Base-by-base conservation (phyloP, 2,113 vertebrate species). In the Sinosuthora webbiana region DNA sequence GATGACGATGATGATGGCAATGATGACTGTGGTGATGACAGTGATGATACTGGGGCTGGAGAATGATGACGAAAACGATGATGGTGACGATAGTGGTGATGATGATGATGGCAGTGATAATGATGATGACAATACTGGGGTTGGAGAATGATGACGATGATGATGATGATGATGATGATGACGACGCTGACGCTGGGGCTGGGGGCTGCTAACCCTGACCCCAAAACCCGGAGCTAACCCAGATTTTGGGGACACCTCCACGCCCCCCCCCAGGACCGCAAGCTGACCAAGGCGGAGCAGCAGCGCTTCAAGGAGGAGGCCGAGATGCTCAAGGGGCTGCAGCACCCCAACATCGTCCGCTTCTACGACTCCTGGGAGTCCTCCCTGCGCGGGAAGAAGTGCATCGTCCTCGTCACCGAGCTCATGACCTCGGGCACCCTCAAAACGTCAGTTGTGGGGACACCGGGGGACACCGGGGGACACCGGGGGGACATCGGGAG, bases 231-330 rank as follows among this genome's bases (percentile, higher is more conserved):
- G 44, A 44, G 8, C 44, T 44, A 19, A 44, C 44, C 42, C 42
- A 42, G 42, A 42, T 18, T 53, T 30, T 5, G 9, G 21, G n/a
- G 25, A 12, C 11, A 10, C 35, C n/a, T n/a, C n/a, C n/a, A n/a
- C n/a, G n/a, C n/a, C n/a, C n/a, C n/a, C 24, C 21, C 35, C 57
- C 67, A 88, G 85, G 85, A 88, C 85, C 85, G 85, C 13, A 88
- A 88, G 6, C 35, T 88, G 76, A 88, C 67, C 4, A 88, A 88
- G 76, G 68, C 50, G 0, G 85, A 88, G 85, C 85, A 88, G 67
- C 85, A 88, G 18, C 67, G 76, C 57, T 88, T 88, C 85, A 88
- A 88, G 85, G 85, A 88, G 52, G 85, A 88, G 67, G 85, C 85
- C 15, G 85, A 88, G 85, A 88, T 88, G 85, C 85, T 88, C 57